A percentile compares a stretch with the other conserved stretches of the same genome.
Conservation (phyloP, 1,140 invertebrate species). For the Lasioglossum albipes region DNA sequence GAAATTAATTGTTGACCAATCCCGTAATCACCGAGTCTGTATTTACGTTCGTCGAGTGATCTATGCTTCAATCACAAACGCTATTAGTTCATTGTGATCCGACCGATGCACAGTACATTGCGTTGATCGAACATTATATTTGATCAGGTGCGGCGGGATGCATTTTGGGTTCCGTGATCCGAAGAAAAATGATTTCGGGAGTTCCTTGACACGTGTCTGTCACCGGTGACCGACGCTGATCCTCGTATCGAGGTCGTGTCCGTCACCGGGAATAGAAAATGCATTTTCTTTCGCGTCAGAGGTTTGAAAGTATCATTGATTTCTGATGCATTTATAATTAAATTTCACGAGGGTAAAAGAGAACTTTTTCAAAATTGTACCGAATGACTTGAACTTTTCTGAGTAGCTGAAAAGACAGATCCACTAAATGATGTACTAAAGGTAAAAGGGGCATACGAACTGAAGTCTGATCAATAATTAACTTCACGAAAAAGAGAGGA, state of each 20-base stretch:
- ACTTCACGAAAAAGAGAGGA: too few species aligned
- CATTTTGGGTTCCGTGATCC: not conserved
- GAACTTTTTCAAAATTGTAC: too few species aligned
- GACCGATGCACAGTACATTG: not conserved
- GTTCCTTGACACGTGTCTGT: not conserved
- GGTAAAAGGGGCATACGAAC: too few species aligned
- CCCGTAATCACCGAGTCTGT: constrained; percentile 44
- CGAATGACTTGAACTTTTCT: not conserved
- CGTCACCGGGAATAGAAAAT: too few species aligned
- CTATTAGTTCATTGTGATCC: constrained; percentile 51
- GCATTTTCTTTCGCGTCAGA: too few species aligned
- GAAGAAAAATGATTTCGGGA: not conserved
- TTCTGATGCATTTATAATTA: too few species aligned
- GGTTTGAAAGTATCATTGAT: too few species aligned
- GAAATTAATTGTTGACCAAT: constrained; percentile 62
- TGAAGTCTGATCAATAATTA: too few species aligned
- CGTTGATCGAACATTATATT: not conserved
- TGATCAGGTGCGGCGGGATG: constrained; percentile 17
- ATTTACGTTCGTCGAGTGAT: constrained; percentile 33
- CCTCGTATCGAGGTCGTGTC: too few species aligned
- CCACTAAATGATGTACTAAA: too few species aligned
- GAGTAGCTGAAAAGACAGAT: not conserved
- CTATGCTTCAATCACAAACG: constrained; percentile 57
- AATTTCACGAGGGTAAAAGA: too few species aligned
- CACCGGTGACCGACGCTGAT: too few species aligned